Conservation (phyloP, 2,888 invertebrate genomes). For the Electrophaes corylata region DNA sequence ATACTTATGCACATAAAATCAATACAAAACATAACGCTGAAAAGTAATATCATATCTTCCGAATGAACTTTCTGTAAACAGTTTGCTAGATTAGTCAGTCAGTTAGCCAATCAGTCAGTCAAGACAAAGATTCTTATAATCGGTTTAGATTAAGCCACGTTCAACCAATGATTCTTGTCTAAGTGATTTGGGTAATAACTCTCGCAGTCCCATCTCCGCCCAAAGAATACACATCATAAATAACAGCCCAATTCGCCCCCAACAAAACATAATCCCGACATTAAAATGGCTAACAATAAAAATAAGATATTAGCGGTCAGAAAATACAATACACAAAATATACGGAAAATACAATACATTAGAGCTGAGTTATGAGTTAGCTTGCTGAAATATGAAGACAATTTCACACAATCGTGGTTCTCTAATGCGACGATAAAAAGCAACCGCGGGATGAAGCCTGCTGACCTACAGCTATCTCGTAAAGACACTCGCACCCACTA, state of each 20-base stretch:
- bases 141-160: background rate
- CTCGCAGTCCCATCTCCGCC: slow-evolving; percentile 1
- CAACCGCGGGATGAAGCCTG: slow-evolving; percentile 39
- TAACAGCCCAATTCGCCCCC: slow-evolving; percentile 16
- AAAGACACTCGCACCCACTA: slow-evolving; percentile 59
- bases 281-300: slow-evolving; percentile 40
- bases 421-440: slow-evolving; percentile 48
- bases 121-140: no score
- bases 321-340: slow-evolving; percentile 40
- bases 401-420: slow-evolving; percentile 49
- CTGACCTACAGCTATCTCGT: slow-evolving; percentile 55
- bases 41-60: no score
- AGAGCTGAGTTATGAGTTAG: slow-evolving; percentile 47
- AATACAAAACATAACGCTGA: no score
- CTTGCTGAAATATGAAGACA: slow-evolving; percentile 54
- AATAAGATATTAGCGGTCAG: slow-evolving; percentile 39
- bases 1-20: no score
- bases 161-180: background rate
- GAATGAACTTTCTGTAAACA: no score
- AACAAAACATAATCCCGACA: slow-evolving; percentile 26
- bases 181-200: background rate
- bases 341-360: slow-evolving; percentile 39
- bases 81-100: no score
- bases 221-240: slow-evolving; percentile 18
- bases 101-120: no score